These are phyloP conservation scores for Porites lutea DNA, from an alignment of 64 coral and sea anemone genomes.

Conservation along the genomic window DNA sequence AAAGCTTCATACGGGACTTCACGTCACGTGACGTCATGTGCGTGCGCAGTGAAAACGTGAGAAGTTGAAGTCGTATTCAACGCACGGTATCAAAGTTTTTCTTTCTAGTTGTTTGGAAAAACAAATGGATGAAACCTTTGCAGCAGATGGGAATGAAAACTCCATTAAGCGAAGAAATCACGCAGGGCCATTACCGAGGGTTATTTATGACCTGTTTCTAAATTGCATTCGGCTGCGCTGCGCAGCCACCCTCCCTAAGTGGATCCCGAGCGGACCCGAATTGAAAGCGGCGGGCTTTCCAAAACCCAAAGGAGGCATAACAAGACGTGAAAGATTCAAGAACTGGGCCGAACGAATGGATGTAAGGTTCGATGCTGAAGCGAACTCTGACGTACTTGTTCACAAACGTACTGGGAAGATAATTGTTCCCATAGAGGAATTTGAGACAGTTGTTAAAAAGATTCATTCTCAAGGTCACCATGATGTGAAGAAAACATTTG, in stretches of 20 bases:
- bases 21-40: conserved; percentile 1
- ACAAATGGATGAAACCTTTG: conserved; percentile 45
- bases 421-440: conserved; percentile 89
- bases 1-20: conserved; percentile 18
- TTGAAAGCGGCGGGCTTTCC: conserved; percentile 92
- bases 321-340: conserved; percentile 87
- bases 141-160: conserved; percentile 14
- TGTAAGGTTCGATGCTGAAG: conserved; percentile 57
- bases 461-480: conserved; percentile 70
- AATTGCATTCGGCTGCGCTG: conserved; percentile 65
- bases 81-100: not conserved
- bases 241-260: conserved; percentile 55
- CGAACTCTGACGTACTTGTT: conserved; percentile 60
- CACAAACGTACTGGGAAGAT: conserved; percentile 91
- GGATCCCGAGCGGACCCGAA: conserved; percentile 75
- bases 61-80: not conserved
- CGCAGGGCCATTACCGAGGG: conserved; percentile 70
- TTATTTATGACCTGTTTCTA: conserved; percentile 72
- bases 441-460: conserved; percentile 73
- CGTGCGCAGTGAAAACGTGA: conserved; percentile 9
- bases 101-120: not conserved
- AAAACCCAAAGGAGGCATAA: conserved; percentile 84
- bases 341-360: conserved; percentile 93
- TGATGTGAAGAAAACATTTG: conserved; percentile 74
- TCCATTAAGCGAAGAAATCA: conserved; percentile 63